Evolutionary conservation across 2,888 invertebrate genomes (phyloP).

Genomic region (Oscheius sp.): DNA sequence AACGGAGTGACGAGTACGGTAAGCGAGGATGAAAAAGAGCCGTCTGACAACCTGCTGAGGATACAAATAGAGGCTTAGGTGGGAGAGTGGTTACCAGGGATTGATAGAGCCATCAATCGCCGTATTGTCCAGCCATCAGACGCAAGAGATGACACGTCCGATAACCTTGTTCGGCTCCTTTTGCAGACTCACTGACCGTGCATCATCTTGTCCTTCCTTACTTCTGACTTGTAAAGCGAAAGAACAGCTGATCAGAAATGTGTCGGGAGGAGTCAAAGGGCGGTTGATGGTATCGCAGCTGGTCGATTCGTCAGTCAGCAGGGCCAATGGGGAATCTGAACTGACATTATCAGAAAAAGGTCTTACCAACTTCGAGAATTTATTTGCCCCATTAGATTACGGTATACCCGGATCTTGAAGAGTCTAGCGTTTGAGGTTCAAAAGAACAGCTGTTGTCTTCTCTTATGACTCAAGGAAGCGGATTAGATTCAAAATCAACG

Average conservation of each 20-base stretch:
- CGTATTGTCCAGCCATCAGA: constrained; percentile 13
- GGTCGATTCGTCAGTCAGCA: constrained; percentile 21
- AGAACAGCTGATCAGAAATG: background rate
- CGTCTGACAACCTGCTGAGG: no score
- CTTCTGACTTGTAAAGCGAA: background rate
- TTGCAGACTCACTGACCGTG: constrained; percentile 21
- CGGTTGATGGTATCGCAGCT: constrained; percentile 18
- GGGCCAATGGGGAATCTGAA: constrained; percentile 23
- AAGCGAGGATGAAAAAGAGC: no score
- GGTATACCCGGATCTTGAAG: no score
- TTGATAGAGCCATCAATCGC: constrained; percentile 11
- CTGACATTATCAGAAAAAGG: constrained; percentile 20
- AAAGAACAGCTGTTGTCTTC: no score
- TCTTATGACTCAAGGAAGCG: no score
- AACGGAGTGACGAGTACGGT: no score
- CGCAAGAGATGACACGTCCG: constrained; percentile 16
- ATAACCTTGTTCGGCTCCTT: constrained; percentile 24
- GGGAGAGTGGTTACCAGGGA: no score
- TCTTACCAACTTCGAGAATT: no score
- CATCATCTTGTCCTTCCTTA: constrained; percentile 2
- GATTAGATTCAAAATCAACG: no score
- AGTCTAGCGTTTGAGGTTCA: no score
- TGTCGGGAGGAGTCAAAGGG: constrained; percentile 17
- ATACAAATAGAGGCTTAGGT: no score
- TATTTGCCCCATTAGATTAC: no score